Percentiles rank a stretch among this genome's conserved stretches.
These are phyloP conservation scores for Drosophila bunnanda DNA, from an alignment of 2,888 invertebrate genomes.

Conservation along the genomic window DNA sequence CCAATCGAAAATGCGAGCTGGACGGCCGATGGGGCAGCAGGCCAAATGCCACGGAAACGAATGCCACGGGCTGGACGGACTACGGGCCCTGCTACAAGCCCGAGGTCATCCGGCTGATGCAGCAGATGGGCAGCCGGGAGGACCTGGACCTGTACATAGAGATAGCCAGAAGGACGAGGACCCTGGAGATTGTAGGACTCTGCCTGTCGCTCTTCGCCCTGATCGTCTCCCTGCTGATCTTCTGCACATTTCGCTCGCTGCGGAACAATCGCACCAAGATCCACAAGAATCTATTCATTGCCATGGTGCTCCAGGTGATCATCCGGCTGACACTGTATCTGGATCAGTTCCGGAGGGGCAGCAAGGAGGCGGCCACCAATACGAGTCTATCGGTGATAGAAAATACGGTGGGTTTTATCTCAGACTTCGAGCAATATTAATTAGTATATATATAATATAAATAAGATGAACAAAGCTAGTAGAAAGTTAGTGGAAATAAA, in stretches of 20 bases:
- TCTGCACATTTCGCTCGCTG: conserved; percentile 91
- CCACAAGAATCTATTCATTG: conserved; percentile 93
- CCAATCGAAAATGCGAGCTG: conserved; percentile 88
- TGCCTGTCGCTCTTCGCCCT: conserved; percentile 91
- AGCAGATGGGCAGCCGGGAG: conserved; percentile 82
- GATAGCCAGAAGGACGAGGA: conserved; percentile 89
- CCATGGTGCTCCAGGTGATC: conserved; percentile 91
- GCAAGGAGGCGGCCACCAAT: conserved; percentile 75
- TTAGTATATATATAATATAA: too few species aligned
- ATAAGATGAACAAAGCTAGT: too few species aligned
- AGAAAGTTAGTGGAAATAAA: too few species aligned
- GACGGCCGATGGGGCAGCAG: conserved; percentile 90
- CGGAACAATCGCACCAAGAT: conserved; percentile 93
- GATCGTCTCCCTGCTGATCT: conserved; percentile 91
- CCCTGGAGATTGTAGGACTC: conserved; percentile 93
- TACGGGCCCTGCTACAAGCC: conserved; percentile 92
- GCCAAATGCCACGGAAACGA: conserved; percentile 82
- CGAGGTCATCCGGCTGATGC: conserved; percentile 88
- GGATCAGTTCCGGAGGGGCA: conserved; percentile 87
- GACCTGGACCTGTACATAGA: conserved; percentile 86
- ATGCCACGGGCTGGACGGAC: conserved; percentile 90
- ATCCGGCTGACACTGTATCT: conserved; percentile 90
- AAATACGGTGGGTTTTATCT: conserved; percentile 88
- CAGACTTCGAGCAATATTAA: too few species aligned
- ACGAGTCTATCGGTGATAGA: conserved; percentile 86